Conservation (phyloP, 2,888 invertebrate species). For the Tridacna crocea region DNA sequence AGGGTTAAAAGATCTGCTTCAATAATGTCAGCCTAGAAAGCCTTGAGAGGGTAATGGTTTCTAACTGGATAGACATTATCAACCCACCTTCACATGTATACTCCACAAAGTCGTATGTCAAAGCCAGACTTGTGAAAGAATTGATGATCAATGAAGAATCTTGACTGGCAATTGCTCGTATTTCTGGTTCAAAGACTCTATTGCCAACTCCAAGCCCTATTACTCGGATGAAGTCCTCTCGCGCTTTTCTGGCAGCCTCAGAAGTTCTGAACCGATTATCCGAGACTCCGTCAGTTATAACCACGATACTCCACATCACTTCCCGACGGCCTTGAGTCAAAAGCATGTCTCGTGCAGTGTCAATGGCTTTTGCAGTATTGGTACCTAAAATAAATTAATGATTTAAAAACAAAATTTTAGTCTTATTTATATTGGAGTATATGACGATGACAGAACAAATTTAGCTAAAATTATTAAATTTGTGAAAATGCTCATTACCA, state of each 20-base stretch:
- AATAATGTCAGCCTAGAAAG: no score
- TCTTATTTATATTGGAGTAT: neutral
- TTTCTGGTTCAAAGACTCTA: constrained; percentile 11
- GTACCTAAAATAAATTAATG: constrained; percentile 25
- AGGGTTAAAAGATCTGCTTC: no score
- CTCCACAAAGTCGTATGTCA: neutral
- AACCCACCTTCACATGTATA: constrained; percentile 39
- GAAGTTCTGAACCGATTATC: constrained; percentile 32
- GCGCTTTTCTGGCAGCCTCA: constrained; percentile 33
- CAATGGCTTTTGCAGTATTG: constrained; percentile 41
- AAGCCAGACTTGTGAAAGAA: constrained; percentile 18
- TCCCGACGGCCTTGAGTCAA: constrained; percentile 10
- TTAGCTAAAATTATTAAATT: no score
- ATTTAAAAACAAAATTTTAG: neutral
- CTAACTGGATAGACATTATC: neutral
- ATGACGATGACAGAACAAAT: no score
- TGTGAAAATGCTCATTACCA: no score
- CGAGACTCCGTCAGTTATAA: constrained; percentile 37
- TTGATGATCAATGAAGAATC: constrained; percentile 22
- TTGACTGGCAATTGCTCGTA: constrained; percentile 28
- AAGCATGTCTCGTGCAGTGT: constrained; percentile 25
- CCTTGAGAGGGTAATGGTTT: no score
- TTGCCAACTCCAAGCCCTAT: constrained; percentile 31
- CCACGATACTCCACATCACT: constrained; percentile 7
- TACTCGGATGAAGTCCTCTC: constrained; percentile 25